Conservation (phyloP, 2,113 vertebrate genomes). For the Hirundichthys speculiger region DNA sequence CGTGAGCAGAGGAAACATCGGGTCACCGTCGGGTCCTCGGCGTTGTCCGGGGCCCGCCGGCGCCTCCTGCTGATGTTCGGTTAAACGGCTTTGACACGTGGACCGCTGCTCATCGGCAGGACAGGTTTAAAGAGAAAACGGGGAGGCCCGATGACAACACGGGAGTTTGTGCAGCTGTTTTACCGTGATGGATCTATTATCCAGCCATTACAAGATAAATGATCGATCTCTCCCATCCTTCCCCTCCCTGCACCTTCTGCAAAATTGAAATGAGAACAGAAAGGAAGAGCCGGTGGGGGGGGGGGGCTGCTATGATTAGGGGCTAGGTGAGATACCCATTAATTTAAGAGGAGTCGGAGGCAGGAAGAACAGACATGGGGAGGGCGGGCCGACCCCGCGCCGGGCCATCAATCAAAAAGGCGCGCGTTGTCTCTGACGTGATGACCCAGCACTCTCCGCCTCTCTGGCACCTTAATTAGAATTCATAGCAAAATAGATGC, state of each 20-base stretch:
- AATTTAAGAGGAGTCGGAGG: conserved; percentile 84
- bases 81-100: conserved; percentile 69
- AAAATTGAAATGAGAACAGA: conserved; percentile 99
- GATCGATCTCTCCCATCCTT: conserved; percentile 93
- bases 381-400: conserved; percentile 83
- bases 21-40: conserved; percentile 33
- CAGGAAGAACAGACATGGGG: conserved; percentile 36
- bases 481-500: conserved; percentile 99
- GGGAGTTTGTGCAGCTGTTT: conserved; percentile 91
- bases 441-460: conserved; percentile 97
- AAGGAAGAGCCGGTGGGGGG: conserved; percentile 87
- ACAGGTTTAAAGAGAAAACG: conserved; percentile 70
- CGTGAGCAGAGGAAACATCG: conserved; percentile 49
- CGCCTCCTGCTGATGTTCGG: conserved; percentile 60
- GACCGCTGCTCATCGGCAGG: conserved; percentile 50
- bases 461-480: conserved; percentile 91
- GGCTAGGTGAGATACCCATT: conserved; percentile 91
- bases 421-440: conserved; percentile 87
- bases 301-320: conserved; percentile 90
- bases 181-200: conserved; percentile 99
- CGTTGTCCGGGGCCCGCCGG: conserved; percentile 46
- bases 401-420: conserved; percentile 91
- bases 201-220: conserved; percentile 99
- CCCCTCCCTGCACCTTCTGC: conserved; percentile 76
- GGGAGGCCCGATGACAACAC: conserved; percentile 78